Base-by-base conservation (phyloP, 2,888 invertebrate genomes). In the Listrodromus nycthemerus region DNA sequence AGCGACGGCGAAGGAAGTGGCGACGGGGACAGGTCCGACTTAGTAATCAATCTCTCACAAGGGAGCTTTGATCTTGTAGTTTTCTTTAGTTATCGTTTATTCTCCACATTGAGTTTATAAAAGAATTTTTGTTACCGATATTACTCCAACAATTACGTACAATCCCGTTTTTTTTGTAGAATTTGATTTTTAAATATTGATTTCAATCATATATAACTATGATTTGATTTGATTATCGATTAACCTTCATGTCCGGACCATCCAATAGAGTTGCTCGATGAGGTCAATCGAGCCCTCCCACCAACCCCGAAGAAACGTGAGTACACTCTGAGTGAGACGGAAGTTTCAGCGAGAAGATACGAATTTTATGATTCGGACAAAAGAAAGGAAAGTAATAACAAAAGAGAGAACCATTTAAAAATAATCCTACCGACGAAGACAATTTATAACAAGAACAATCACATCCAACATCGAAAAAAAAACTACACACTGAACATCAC, bases 1-100 rank as follows among this genome's bases (percentile, higher is more conserved):
- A 98, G 98, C 94, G 98, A 98, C 94, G 98, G 98, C 94, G 97
- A 97, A 94, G 96, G 96, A 91, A 96, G 96, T 91, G 95, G 95
- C 90, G 97, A 97, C 94, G 97, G 97, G 93, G 97, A 97, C 96
- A 97, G 97, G 97, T 97, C 95, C 94, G 95, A 85, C 81, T 76
- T 79, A 80, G 80, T 79, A 81, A 83, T 69, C 48, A 41, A 70
- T 80, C 80, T 78, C 80, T 85, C 58, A 65, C 80, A 80, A 58
- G 41, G 76, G 73, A 77, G 74, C 86, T 66, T 85, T 80, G 80
- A 80, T 74, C 67, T 83, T 67, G 65, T 66, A 74, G 67, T 73
- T 74, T 58, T 61, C 63, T 66, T 30, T 76, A 67, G 79, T 41
- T 78, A 41, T 79, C 41, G 55, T 70, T 52, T 82, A n/a, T 58